Percentiles rank a stretch among this genome's conserved stretches.
phyloP scores from a whole-genome alignment of 64 coral and sea anemone genomes.

The Anthopleura sola region DNA sequence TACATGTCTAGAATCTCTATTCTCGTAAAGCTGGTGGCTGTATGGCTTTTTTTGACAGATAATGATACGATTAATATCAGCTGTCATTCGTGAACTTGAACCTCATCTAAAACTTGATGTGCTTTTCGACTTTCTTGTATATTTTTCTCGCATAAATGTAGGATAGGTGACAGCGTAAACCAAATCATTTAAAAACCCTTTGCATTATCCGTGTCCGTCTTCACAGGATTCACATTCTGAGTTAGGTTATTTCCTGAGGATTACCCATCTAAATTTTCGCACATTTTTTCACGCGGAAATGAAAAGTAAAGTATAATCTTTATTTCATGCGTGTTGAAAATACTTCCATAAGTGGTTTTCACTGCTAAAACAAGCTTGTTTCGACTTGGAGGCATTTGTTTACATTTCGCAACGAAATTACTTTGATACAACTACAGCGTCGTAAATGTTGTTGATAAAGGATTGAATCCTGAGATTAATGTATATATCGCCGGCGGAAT shows the following conservation, averaged over 20 bases:
- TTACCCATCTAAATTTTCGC: neutral
- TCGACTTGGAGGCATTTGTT: constrained; percentile 1
- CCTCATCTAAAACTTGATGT: neutral
- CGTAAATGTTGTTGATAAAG: neutral
- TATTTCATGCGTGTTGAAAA: constrained; percentile 1
- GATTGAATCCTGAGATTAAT: neutral
- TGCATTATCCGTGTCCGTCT: too few species aligned
- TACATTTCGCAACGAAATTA: constrained; percentile 1
- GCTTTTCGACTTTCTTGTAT: neutral
- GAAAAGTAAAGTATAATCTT: neutral
- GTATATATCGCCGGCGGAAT: neutral
- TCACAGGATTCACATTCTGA: neutral
- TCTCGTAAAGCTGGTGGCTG: neutral
- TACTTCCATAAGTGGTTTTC: neutral
- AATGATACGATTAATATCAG: neutral
- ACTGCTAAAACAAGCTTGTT: neutral
- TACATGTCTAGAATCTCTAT: neutral
- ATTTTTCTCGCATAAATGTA: neutral
- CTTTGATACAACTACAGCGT: neutral
- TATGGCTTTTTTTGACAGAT: neutral
- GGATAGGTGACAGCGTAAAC: neutral
- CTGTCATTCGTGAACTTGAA: neutral
- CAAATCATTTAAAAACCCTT: neutral
- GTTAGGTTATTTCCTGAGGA: neutral
- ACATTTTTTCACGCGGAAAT: neutral